phyloP scores from a whole-genome alignment of 2,888 invertebrate genomes.

The Tipula helvola region DNA sequence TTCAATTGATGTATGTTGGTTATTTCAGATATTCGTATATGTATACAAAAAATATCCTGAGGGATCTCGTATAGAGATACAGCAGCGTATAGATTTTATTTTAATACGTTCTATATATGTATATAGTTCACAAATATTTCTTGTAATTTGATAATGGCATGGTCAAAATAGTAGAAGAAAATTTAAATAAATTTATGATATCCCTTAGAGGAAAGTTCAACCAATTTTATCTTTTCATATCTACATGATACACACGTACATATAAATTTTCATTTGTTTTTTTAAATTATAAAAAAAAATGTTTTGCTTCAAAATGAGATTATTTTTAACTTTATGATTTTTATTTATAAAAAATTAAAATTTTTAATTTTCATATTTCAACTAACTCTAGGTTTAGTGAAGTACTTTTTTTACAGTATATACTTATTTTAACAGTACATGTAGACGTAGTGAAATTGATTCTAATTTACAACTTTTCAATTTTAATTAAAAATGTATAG shows the following conservation, averaged over 20 bases:
- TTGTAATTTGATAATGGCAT: not conserved
- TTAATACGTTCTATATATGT: not conserved
- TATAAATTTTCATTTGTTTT: not conserved
- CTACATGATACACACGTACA: not conserved
- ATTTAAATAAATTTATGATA: not conserved
- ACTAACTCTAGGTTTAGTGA: not conserved
- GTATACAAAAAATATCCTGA: not conserved
- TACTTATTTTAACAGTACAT: not conserved
- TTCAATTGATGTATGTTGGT: not conserved
- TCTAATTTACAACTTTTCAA: not conserved
- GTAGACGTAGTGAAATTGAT: not conserved
- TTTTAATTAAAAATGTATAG: not conserved
- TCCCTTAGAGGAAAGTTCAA: not conserved
- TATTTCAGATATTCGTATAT: not conserved
- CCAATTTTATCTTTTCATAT: not conserved
- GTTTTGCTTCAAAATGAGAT: not conserved
- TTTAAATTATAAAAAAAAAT: not conserved
- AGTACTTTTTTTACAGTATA: not conserved
- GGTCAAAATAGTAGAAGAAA: conserved; percentile 4
- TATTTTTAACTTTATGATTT: not conserved
- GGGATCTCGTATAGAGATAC: not conserved
- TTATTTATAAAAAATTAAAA: not conserved
- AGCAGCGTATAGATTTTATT: not conserved
- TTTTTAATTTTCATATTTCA: not conserved
- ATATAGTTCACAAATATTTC: not conserved